Conservation (phyloP, 2,113 vertebrate species). For the Noturus placidus region DNA sequence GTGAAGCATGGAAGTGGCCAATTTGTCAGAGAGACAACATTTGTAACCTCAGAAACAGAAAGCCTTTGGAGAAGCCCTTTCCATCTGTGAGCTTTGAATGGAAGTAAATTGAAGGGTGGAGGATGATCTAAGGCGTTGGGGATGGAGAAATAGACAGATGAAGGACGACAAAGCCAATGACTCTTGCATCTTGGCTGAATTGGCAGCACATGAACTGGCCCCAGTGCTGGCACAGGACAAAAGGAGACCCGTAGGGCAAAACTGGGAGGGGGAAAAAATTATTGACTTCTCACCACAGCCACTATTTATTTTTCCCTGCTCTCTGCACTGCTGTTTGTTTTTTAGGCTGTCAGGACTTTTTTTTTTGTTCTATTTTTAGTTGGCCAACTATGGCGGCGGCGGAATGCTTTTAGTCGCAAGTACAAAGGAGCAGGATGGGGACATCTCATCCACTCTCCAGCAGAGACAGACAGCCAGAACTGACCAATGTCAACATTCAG, state of each 20-base stretch:
- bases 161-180: slow-evolving; percentile 36
- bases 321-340: slow-evolving; percentile 68
- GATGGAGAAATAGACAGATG: slow-evolving; percentile 29
- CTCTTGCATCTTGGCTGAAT: slow-evolving; percentile 36
- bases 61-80: slow-evolving; percentile 18
- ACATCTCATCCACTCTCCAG: slow-evolving; percentile 62
- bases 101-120: slow-evolving; percentile 58
- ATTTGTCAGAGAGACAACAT: slow-evolving; percentile 28
- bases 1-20: background rate
- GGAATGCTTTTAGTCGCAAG: slow-evolving; percentile 74
- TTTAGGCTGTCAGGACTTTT: slow-evolving; percentile 63
- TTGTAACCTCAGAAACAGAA: slow-evolving; percentile 28
- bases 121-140: slow-evolving; percentile 57
- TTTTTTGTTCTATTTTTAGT: slow-evolving; percentile 66
- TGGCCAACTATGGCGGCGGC: slow-evolving; percentile 61
- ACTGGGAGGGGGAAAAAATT: slow-evolving; percentile 56
- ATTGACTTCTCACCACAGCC: slow-evolving; percentile 72
- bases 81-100: slow-evolving; percentile 42
- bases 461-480: slow-evolving; percentile 63
- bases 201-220: slow-evolving; percentile 67
- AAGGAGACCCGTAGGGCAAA: slow-evolving; percentile 65
- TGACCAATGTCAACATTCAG: slow-evolving; percentile 72
- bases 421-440: slow-evolving; percentile 68
- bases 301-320: slow-evolving; percentile 67
- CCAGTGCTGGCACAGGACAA: slow-evolving; percentile 72